Evolutionary conservation across 2,888 invertebrate genomes (phyloP), one percentile per base, ranked within the genome.

Genomic region (Dryomyza anilis): DNA sequence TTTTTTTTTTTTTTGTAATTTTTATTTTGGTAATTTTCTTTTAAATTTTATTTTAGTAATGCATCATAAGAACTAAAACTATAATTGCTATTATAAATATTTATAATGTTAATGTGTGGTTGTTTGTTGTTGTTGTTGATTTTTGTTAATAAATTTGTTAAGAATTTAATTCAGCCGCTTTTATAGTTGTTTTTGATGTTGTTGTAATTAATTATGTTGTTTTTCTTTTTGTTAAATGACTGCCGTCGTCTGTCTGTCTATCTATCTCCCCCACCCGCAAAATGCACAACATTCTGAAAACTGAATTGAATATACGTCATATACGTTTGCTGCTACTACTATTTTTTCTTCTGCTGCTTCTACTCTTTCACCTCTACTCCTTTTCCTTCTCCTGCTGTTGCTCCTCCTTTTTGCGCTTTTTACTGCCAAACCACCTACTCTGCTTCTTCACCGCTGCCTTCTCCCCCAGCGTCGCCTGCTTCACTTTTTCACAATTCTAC

Each of bases 401-500:
- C 14, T 50, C 27, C 25, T 43, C 3, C 50, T 25, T 21, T 25
- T 50, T 50, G 23, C 50, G 23, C 23, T 50, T 50, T 50, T 50
- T 25, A 25, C 50, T 50, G 23, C 19, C 16, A 19, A 56, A 48
- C 33, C 45, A 43, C 62, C 45, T 14, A 56, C 33, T 63, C 55
- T n/a, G n/a, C n/a, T n/a, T n/a, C n/a, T n/a, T 30, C 48, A 25
- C 50, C n/a, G 30, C 25, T 27, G 21, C 16, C 21, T 33, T 33
- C 55, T 62, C 67, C n/a, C n/a, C n/a, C 59, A 62, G 60, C 57
- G 63, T 39, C 65, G 30, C 57, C 63, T 64, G 53, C n/a, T n/a
- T n/a, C n/a, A n/a, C 63, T 63, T 56, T 16, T 46, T 58, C 16
- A 55, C 29, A 57, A 58, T 23, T 67, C 71, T 79, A 82, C 72